Percentiles rank a stretch among this genome's conserved stretches.
phyloP scores from a whole-genome alignment of 2,797 vertebrate genomes.

The Mormyrus proboscirostris region DNA sequence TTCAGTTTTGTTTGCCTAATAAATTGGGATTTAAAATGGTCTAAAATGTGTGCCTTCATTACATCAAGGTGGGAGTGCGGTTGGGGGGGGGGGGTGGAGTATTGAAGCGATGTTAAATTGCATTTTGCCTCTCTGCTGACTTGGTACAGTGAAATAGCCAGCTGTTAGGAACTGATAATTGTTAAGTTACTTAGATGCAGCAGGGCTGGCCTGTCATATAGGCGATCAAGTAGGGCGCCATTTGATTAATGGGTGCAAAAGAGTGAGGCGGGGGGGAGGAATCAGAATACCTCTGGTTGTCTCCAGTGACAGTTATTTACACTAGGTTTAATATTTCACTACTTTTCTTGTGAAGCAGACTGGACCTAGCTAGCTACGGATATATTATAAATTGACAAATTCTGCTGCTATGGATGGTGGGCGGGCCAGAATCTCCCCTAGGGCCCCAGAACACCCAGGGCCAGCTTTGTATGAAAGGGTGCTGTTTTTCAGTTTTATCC shows the following conservation, averaged over 20 bases:
- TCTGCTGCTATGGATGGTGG: background rate
- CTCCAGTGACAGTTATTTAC: background rate
- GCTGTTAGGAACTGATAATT: background rate
- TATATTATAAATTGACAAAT: background rate
- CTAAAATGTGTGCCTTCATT: background rate
- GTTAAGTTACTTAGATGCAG: background rate
- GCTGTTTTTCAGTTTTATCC: background rate
- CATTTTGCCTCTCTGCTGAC: background rate
- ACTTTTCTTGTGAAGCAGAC: background rate
- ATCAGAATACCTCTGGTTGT: background rate
- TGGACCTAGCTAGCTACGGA: background rate
- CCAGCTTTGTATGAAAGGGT: background rate
- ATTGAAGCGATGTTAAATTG: background rate
- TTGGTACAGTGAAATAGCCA: background rate
- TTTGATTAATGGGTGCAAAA: background rate
- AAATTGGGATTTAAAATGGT: conserved; percentile 51
- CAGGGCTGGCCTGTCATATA: background rate
- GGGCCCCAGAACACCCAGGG: background rate
- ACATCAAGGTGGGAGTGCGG: background rate
- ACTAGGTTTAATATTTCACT: background rate
- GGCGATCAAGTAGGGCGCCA: background rate
- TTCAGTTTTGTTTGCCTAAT: conserved; percentile 67
- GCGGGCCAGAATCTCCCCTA: background rate
- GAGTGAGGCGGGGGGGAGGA: background rate
- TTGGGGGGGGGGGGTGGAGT: background rate